A percentile compares a stretch with the other conserved stretches of the same genome.
phyloP scores from a whole-genome alignment of 1,140 invertebrate species.

The Ectropis grisescens region DNA sequence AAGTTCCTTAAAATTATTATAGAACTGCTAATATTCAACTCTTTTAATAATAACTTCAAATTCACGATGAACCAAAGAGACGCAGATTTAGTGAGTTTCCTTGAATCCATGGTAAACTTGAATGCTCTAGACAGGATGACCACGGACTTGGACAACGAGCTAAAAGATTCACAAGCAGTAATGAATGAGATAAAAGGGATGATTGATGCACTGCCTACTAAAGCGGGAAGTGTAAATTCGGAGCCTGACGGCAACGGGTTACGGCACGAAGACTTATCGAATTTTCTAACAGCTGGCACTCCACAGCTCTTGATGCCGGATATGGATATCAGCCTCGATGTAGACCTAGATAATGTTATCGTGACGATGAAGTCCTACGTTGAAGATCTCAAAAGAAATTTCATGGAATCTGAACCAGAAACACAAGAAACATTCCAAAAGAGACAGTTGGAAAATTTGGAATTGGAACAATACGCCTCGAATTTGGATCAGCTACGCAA shows the following conservation, averaged over 20 bases:
- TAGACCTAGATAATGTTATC: conserved; percentile 39
- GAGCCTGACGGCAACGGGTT: conserved; percentile 11
- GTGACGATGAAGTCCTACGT: conserved; percentile 36
- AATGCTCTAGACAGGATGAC: conserved; percentile 46
- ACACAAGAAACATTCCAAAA: conserved; percentile 1
- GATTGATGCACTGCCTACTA: conserved; percentile 29
- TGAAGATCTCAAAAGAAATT: conserved; percentile 35
- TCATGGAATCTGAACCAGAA: conserved; percentile 11
- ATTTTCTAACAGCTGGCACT: conserved; percentile 26
- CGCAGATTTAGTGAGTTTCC: no score
- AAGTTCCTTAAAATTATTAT: no score
- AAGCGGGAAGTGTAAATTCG: conserved; percentile 5
- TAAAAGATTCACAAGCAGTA: conserved; percentile 41
- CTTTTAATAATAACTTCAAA: no score
- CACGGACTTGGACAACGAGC: conserved; percentile 36
- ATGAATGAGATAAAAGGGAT: conserved; percentile 44
- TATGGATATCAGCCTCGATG: conserved; percentile 29
- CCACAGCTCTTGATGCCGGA: conserved; percentile 38
- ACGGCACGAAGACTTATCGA: conserved; percentile 26
- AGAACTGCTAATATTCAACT: no score
- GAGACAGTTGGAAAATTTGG: conserved; percentile 28
- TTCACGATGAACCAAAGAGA: no score
- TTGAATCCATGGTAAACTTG: conserved; percentile 27
- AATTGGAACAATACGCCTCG: conserved; percentile 35
- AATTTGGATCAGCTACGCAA: conserved; percentile 44